Evolutionary conservation across 2,888 invertebrate genomes (phyloP), one percentile per base, ranked within the genome.

Genomic region (Punctoribates punctum): DNA sequence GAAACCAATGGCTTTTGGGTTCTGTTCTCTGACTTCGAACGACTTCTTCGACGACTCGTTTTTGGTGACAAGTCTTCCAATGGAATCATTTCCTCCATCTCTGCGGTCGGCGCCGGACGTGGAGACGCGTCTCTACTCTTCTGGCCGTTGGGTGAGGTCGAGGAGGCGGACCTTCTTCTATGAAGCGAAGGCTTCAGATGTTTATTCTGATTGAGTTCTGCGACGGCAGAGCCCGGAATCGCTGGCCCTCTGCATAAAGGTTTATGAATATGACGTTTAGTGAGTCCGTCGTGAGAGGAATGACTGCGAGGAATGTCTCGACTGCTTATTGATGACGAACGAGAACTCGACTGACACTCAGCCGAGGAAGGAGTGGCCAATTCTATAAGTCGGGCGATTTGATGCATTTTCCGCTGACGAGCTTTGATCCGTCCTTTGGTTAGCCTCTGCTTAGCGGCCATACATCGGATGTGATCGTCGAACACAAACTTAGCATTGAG

Each of bases 391-490:
- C 91, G 89, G 0, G 95, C 96, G 76, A 98, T 97, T 84, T 95
- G 93, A 82, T 92, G 92, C 91, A 98, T 94, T 85, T 98, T 98
- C 85, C 94, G 93, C 82, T 96, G 96, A 0, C 98, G 89, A 0
- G 97, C 95, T 85, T n/a, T 3, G 11, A 70, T 1, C 9, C 70
- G 70, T 6, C 70, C 96, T 88, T 92, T 86, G 11, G 83, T 83
- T 48, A 86, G 81, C 77, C 85, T 84, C 81, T 98, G 98, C 82
- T 97, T 98, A 29, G 98, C 98, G 23, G 98, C 97, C 96, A 98
- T 96, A 83, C 97, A 98, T 42, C 98, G 88, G 80, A 99, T 99
- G 83, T 98, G 97, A 86, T 99, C 99, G 83, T 99, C 98, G 83
- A 99, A 99, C 78, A 97, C 89, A 85, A 99, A 97, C 84, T 92